Percentiles rank a stretch among this genome's conserved stretches.
Evolutionary conservation across 2,888 invertebrate species (phyloP).

Genomic region (Buathra laborator): DNA sequence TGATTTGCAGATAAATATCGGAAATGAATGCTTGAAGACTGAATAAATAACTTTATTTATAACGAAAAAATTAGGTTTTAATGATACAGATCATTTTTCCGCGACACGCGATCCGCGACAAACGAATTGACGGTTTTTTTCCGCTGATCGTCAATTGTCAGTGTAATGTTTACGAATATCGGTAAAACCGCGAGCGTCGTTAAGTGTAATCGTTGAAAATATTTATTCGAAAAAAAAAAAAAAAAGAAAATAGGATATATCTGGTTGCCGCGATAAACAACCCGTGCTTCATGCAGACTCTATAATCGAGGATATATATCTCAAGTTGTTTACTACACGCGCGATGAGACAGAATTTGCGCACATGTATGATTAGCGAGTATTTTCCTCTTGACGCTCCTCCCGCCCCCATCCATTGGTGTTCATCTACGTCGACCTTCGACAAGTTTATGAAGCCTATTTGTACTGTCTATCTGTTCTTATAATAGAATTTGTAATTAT

Average conservation of each 20-base stretch:
- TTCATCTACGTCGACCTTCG: constrained; percentile 43
- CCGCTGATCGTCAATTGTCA: not conserved
- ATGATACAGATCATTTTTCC: not conserved
- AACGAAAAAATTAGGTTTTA: not conserved
- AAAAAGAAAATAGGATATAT: not conserved
- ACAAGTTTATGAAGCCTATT: not conserved
- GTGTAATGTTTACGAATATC: not conserved
- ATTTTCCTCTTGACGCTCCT: constrained; percentile 3
- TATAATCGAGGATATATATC: constrained; percentile 1
- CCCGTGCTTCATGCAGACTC: not conserved
- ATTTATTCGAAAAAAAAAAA: constrained; percentile 28
- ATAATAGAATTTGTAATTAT: constrained; percentile 20
- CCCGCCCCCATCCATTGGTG: not conserved
- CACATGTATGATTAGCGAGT: constrained; percentile 25
- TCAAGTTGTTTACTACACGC: constrained; percentile 40
- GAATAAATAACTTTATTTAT: not conserved
- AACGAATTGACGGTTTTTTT: not conserved
- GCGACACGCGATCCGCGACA: not conserved
- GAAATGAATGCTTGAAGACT: too few species aligned
- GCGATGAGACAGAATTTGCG: constrained; percentile 28
- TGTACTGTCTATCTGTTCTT: constrained; percentile 1
- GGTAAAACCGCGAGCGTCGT: not conserved
- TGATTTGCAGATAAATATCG: too few species aligned
- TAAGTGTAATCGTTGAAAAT: constrained; percentile 8
- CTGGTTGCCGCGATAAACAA: constrained; percentile 26